Evolutionary conservation across 2,888 invertebrate species (phyloP), one percentile per base, ranked within the genome.

Genomic region (Globia sparganii): DNA sequence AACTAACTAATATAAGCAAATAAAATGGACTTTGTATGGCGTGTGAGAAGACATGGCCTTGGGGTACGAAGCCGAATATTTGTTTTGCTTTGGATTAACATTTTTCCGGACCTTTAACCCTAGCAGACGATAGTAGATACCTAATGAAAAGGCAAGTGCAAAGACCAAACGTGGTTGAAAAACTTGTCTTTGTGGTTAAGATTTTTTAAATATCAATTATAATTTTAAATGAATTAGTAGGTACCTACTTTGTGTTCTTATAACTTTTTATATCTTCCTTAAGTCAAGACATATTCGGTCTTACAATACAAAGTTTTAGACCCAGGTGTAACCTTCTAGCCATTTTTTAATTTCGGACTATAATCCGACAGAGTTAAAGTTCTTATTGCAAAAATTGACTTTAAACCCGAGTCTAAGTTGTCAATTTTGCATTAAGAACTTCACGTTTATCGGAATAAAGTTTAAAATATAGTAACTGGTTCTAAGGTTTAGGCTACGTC

Each of bases 131-230:
- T n/a, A 71, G 18, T 18, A 46, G 0, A 1, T 40, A 40, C 13
- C 21, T 37, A n/a, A 78, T 56, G 13, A 80, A 37, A 61, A 80
- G 18, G n/a, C 2, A 6, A 46, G 31, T 77, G 21, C 56, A 31
- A 28, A 13, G 4, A 46, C 9, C 43, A 71, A 53, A 56, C 1
- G 11, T 37, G 13, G 34, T 40, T 28, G 3, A 77, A n/a, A 40
- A 49, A 37, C 11, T 37, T 21, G 8, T 28, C 28, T 37, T 31
- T 25, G 21, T 18, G n/a, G 11, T 40, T 28, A 65, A 28, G 11
- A 65, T 65, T 21, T 40, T 28, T 5, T 28, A 25, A 25, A 40
- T 15, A 49, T 49, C 2, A 6, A 6, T 25, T 40, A 15, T 9
- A 13, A 25, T 28, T 13, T 13, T 31, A 65, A 65, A 28, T 28